Conservation (phyloP, 2,797 vertebrate genomes). For the Molothrus ater region DNA sequence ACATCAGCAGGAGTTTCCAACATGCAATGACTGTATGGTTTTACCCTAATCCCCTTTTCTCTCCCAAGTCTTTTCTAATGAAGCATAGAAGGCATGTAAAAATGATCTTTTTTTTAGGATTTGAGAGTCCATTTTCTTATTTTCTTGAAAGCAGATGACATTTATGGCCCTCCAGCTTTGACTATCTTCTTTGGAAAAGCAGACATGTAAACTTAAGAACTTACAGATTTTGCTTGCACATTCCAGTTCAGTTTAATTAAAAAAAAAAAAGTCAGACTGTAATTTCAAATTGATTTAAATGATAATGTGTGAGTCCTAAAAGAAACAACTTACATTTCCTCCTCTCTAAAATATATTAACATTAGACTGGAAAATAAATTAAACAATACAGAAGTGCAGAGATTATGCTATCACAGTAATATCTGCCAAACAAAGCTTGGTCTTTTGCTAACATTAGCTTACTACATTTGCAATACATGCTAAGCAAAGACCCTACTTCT, state of each 20-base stretch:
- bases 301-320: neutral
- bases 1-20: neutral
- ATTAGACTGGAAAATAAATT: slow-evolving; percentile 64
- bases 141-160: slow-evolving; percentile 5
- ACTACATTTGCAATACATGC: slow-evolving; percentile 69
- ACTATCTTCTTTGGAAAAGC: slow-evolving; percentile 60
- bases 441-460: slow-evolving; percentile 69
- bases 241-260: slow-evolving; percentile 28
- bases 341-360: slow-evolving; percentile 50
- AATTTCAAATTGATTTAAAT: slow-evolving; percentile 40
- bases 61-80: neutral
- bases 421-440: slow-evolving; percentile 52
- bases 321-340: slow-evolving; percentile 45
- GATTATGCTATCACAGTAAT: slow-evolving; percentile 50
- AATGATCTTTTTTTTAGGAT: neutral
- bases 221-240: neutral
- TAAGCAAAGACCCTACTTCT: slow-evolving; percentile 73
- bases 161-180: slow-evolving; percentile 15
- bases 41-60: neutral
- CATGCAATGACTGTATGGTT: neutral
- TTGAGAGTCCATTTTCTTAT: neutral
- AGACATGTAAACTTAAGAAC: slow-evolving; percentile 37
- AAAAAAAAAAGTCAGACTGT: neutral
- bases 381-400: slow-evolving; percentile 55
- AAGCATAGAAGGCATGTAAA: neutral